Evolutionary conservation across 2,113 vertebrate genomes (phyloP).

Genomic region (Antechinus flavipes): DNA sequence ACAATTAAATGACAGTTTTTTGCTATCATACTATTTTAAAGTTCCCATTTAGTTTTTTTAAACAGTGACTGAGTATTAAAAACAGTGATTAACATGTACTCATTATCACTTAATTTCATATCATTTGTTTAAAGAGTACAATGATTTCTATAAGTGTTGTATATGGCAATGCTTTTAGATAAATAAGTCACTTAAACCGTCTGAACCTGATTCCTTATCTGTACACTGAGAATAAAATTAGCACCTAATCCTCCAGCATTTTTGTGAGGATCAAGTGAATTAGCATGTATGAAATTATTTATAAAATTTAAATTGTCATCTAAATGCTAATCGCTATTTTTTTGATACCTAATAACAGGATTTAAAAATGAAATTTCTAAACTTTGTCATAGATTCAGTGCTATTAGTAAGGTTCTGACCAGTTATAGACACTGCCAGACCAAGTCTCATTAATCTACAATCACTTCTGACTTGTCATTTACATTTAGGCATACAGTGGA

Average conservation of each 20-base stretch:
- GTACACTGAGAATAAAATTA: background rate
- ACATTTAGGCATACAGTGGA: background rate
- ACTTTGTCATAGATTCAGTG: background rate
- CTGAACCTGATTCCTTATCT: too few relatives aligned
- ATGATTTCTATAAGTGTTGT: conserved; percentile 19
- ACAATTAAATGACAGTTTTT: too few relatives aligned
- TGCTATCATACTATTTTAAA: too few relatives aligned
- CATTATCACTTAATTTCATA: background rate
- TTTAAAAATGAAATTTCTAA: background rate
- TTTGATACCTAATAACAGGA: background rate
- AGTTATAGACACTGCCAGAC: background rate
- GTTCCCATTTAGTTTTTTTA: too few relatives aligned
- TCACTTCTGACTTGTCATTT: background rate
- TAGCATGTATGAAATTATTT: background rate
- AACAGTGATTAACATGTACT: too few relatives aligned
- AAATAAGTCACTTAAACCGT: background rate
- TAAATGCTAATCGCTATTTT: background rate
- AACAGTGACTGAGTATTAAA: too few relatives aligned
- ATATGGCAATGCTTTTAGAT: conserved; percentile 32
- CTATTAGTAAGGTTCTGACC: background rate
- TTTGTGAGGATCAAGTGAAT: background rate
- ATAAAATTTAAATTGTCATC: background rate
- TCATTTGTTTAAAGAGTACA: conserved; percentile 23
- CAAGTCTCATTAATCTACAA: background rate
- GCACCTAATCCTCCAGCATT: background rate